Evolutionary conservation across 2,888 invertebrate genomes (phyloP), one percentile per base, ranked within the genome.

Genomic region (Ophion ventricosus): DNA sequence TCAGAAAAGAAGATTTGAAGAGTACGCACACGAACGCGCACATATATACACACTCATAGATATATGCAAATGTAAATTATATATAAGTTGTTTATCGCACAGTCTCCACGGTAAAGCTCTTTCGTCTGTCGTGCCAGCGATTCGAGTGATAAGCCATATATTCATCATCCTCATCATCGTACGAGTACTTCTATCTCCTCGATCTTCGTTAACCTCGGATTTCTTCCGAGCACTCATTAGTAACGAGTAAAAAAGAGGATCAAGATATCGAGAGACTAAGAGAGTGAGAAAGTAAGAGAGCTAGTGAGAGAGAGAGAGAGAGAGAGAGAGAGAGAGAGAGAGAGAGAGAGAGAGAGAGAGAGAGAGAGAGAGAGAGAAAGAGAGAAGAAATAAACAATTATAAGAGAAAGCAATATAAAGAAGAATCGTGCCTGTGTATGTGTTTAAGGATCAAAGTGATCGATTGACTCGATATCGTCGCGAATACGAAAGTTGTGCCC

Each of bases 171-270:
- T 17, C 20, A 56, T 75, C 23, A 64, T 57, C 35, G 17, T 54
- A 25, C 54, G 61, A 54, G 63, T 43, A 43, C 43, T 14, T 43
- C 43, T 43, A 64, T 63, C 25, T 23, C n/a, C 74, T 74, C 20
- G 29, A 63, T 29, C 56, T 8, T 66, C 75, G 75, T 66, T 76
- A 76, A 25, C 56, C 23, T 54, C 35, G 40, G 40, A 56, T 56
- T 66, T 35, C 7, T 11, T 11, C 4, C 17, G 23, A n/a, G 43
- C 43, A 61, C 61, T 73, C 59, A 61, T 43, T 49, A 43, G 17
- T 43, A 73, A 73, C 61, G 43, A 59, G 40, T 59, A 7, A 26
- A 26, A 8, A 10, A 25, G 25, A 59, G 35, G 23, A 17, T 43
- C 43, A 11, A 11, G 14, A 43, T 43, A 43, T 43, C 14, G 43